A percentile compares a stretch with the other conserved stretches of the same genome.
These are phyloP conservation scores for Callosobruchus maculatus DNA, from an alignment of 2,888 invertebrate genomes.

Conservation along the genomic window DNA sequence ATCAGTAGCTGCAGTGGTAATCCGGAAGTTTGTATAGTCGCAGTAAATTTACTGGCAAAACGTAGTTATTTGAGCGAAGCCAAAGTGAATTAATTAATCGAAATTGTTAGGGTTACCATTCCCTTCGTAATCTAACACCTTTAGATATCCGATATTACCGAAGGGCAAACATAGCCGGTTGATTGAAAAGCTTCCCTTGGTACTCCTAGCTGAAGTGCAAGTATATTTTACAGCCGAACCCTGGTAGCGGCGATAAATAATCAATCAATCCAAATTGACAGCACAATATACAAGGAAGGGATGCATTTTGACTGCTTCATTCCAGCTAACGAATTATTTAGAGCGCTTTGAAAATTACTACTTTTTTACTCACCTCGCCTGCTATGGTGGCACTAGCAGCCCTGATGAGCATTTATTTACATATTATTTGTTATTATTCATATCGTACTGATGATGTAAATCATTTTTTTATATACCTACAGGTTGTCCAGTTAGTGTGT, in stretches of 20 bases:
- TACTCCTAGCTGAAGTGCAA: neutral
- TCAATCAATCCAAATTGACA: neutral
- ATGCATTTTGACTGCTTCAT: neutral
- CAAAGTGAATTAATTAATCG: neutral
- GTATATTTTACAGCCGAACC: neutral
- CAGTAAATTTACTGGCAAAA: neutral
- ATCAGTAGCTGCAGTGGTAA: too few relatives aligned
- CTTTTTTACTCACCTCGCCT: too few relatives aligned
- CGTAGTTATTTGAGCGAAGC: neutral
- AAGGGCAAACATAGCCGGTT: neutral
- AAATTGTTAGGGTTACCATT: neutral
- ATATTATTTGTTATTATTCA: too few relatives aligned
- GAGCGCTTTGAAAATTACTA: neutral
- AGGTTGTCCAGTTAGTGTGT: too few relatives aligned
- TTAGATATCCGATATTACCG: neutral
- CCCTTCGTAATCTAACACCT: neutral
- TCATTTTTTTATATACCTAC: too few relatives aligned
- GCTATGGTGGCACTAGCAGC: too few relatives aligned
- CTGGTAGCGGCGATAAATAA: neutral
- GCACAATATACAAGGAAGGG: neutral
- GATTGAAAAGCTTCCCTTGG: neutral
- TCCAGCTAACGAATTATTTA: neutral
- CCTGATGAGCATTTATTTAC: too few relatives aligned
- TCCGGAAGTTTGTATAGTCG: too few relatives aligned
- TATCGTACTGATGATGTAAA: too few relatives aligned